Base-by-base conservation (phyloP, 2,113 vertebrate species). In the Rhegmatorhina hoffmannsi region DNA sequence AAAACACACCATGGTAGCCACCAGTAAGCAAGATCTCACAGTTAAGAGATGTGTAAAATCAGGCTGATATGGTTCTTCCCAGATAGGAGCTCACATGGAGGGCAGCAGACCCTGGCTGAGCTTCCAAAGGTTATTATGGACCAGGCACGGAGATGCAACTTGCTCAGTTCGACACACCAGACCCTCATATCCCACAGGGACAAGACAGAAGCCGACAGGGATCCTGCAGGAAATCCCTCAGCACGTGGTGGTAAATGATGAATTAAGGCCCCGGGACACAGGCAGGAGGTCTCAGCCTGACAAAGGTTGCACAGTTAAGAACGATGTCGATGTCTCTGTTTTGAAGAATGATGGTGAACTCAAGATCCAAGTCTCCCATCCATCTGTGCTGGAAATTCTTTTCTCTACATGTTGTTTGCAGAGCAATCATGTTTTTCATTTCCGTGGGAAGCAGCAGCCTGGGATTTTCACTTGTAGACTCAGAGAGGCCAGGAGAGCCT, bases 211-310 rank as follows among this genome's bases (percentile, higher is more conserved):
- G 17, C 73, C 52, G 74, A 69, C 7, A 4, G 28, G 3, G 6
- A 72, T 46, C 49, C 72, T 68, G 36, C 76, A 53, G 0, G 2
- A 72, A 90, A 73, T 53, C 59, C 36, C 47, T 62, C 89, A 33
- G 50, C 34, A 36, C 6, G 62, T 2, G 50, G 38, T 0, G 0
- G 25, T 1, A 15, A 59, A 17, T 29, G 44, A 13, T 18, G 59
- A 87, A 83, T 67, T 34, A 55, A 49, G 31, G 44, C 47, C 67
- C 23, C 4, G 33, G 58, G 68, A 95, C 40, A 78, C 10, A n/a
- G 70, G 29, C 1, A 0, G 55, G 55, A 92, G 47, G 47, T 77
- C 72, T 85, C 12, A 38, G 25, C 17, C 23, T 26, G 80, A 58
- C 60, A 78, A 29, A 49, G 23, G 50, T 3, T 59, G 29, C 15